Percentiles rank a stretch among this genome's conserved stretches.
Conservation (phyloP, 1,140 invertebrate genomes). For the Pseudachorutes palmiensis region DNA sequence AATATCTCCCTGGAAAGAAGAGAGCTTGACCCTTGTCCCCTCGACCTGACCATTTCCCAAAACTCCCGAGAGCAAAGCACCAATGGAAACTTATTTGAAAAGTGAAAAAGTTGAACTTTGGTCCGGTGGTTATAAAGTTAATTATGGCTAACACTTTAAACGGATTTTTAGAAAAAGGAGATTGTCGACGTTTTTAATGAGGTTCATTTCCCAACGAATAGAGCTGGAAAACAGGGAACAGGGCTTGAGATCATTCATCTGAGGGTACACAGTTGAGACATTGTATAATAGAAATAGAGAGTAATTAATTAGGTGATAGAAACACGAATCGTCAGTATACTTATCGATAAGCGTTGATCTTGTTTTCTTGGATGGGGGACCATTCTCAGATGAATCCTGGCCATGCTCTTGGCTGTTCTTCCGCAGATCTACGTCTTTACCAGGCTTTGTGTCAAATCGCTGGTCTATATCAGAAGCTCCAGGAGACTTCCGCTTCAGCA, state of each 20-base stretch:
- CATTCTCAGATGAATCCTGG: not conserved
- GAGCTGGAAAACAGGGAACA: not conserved
- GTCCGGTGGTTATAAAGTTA: too few species aligned
- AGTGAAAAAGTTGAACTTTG: too few species aligned
- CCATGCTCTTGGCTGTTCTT: constrained; percentile 1
- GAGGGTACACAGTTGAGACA: constrained; percentile 3
- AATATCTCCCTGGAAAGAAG: too few species aligned
- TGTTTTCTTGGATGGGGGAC: constrained; percentile 21
- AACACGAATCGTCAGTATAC: constrained; percentile 12
- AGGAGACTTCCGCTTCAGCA: too few species aligned
- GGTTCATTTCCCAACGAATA: too few species aligned
- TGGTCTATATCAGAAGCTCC: constrained; percentile 26
- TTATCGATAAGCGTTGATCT: constrained; percentile 26
- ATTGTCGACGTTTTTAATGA: too few species aligned
- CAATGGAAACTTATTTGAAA: too few species aligned
- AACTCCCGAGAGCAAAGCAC: too few species aligned
- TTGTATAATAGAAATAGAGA: not conserved
- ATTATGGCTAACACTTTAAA: too few species aligned
- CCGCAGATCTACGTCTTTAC: constrained; percentile 29
- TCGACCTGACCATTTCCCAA: not conserved
- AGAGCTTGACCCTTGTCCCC: too few species aligned
- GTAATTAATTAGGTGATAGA: constrained; percentile 5
- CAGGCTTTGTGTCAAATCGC: constrained; percentile 16
- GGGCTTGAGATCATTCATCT: not conserved
- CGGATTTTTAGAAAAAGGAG: too few species aligned